Percentiles rank a stretch among this genome's conserved stretches.
These are phyloP conservation scores for Rhea pennata DNA, from an alignment of 2,113 vertebrate species.

Conservation along the genomic window DNA sequence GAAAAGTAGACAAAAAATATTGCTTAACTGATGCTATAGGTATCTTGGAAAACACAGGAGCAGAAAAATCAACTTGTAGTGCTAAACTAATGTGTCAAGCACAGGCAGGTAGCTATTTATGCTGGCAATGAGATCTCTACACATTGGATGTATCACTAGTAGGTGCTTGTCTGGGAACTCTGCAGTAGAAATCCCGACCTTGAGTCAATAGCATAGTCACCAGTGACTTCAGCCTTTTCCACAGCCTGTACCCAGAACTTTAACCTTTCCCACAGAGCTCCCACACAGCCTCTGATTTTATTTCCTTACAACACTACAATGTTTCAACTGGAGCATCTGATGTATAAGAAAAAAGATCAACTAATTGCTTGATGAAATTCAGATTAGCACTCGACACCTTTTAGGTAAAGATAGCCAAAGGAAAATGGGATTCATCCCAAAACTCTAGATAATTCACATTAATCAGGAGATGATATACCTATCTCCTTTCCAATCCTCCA, in stretches of 20 bases:
- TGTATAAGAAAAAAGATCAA: neutral
- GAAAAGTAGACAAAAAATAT: neutral
- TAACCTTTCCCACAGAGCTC: neutral
- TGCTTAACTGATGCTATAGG: neutral
- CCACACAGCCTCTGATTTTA: neutral
- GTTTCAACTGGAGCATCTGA: neutral
- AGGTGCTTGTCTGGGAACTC: neutral
- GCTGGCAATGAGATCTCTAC: neutral
- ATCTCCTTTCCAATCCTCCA: neutral
- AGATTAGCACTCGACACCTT: neutral
- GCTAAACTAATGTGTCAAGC: neutral
- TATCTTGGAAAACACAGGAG: neutral
- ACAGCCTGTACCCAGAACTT: neutral
- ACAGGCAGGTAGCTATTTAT: neutral
- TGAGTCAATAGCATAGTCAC: neutral
- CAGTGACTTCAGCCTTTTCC: neutral
- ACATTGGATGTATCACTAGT: neutral
- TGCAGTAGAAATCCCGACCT: neutral
- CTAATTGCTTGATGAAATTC: neutral
- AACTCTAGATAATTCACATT: neutral
- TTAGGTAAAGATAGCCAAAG: conserved; percentile 11
- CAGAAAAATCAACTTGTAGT: neutral
- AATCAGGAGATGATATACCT: neutral
- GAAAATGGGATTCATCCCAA: conserved; percentile 14
- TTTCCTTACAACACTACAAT: neutral